Percentiles rank a stretch among this genome's conserved stretches.
These are phyloP conservation scores for Martes flavigula DNA, from an alignment of 2,797 vertebrate genomes.

Conservation along the genomic window DNA sequence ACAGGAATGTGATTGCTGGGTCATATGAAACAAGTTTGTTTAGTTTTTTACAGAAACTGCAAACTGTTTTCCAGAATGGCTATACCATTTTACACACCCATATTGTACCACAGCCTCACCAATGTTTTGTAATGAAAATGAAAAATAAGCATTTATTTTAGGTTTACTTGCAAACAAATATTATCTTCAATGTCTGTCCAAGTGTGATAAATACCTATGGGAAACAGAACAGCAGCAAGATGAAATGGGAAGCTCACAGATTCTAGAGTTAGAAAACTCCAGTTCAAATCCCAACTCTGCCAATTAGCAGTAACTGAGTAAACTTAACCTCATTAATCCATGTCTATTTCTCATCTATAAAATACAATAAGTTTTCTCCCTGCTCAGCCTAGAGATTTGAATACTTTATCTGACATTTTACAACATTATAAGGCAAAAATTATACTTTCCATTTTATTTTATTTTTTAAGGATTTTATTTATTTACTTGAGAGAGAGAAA, in stretches of 20 bases:
- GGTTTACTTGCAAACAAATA: not conserved
- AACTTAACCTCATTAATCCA: not conserved
- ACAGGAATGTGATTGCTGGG: not conserved
- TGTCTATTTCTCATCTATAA: not conserved
- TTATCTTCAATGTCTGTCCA: not conserved
- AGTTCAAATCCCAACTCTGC: not conserved
- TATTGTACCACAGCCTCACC: not conserved
- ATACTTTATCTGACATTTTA: not conserved
- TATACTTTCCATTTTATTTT: not conserved
- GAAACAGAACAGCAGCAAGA: not conserved
- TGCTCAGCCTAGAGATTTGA: not conserved
- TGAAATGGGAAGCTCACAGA: not conserved
- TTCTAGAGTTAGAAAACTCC: not conserved
- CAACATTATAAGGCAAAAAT: not conserved
- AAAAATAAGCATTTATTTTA: slow-evolving; percentile 47
- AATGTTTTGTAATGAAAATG: not conserved
- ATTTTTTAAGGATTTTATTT: too few relatives aligned
- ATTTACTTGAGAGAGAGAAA: too few relatives aligned
- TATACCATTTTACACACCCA: not conserved
- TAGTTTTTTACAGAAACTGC: not conserved
- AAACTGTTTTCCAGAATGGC: not conserved
- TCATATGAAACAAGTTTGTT: not conserved
- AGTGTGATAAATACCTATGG: not conserved
- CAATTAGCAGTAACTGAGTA: not conserved
- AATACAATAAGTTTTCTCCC: not conserved